phyloP scores from a whole-genome alignment of 2,113 vertebrate species.

The Oreochromis niloticus region DNA sequence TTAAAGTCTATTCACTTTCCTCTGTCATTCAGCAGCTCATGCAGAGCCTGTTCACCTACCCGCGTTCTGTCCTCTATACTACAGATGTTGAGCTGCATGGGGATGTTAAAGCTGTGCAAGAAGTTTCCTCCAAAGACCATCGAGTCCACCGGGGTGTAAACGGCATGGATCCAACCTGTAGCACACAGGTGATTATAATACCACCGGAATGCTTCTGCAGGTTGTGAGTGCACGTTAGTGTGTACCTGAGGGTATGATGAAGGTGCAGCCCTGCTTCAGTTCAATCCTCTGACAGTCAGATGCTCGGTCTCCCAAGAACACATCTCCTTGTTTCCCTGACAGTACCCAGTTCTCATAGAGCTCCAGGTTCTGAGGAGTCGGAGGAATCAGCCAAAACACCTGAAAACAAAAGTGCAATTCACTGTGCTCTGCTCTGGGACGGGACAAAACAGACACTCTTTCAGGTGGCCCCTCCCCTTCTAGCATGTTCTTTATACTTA shows the following conservation, averaged over 20 bases:
- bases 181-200: background rate
- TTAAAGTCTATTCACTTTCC: background rate
- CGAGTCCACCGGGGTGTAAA: slow-evolving; percentile 93
- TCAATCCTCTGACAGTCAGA: slow-evolving; percentile 91
- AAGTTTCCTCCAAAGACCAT: slow-evolving; percentile 97
- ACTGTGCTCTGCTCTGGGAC: background rate
- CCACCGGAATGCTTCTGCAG: background rate
- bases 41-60: slow-evolving; percentile 63
- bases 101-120: slow-evolving; percentile 97
- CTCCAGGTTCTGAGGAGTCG: slow-evolving; percentile 92
- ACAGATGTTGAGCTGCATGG: slow-evolving; percentile 78
- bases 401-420: slow-evolving; percentile 38
- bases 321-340: slow-evolving; percentile 95
- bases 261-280: slow-evolving; percentile 92
- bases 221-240: background rate
- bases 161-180: slow-evolving; percentile 69
- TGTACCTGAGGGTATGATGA: slow-evolving; percentile 92
- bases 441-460: background rate
- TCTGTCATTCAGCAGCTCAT: background rate
- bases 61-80: slow-evolving; percentile 91
- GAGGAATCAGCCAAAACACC: slow-evolving; percentile 98
- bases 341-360: slow-evolving; percentile 98
- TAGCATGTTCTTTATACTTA: background rate
- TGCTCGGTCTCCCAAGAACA: slow-evolving; percentile 91
- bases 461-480: background rate